phyloP scores from a whole-genome alignment of 2,888 invertebrate species.

The Venusia cambrica region DNA sequence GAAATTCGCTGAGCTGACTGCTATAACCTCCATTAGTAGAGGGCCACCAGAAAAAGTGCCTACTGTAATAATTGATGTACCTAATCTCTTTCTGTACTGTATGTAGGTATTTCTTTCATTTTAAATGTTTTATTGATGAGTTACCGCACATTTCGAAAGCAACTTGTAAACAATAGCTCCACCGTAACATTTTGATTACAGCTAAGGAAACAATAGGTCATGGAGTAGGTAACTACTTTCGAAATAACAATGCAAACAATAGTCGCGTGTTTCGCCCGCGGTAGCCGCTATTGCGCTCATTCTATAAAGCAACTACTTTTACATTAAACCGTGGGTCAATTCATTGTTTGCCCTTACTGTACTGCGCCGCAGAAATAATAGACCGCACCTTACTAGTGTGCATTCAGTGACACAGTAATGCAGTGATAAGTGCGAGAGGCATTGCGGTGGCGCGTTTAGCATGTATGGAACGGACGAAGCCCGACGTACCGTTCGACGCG shows the following conservation, averaged over 20 bases:
- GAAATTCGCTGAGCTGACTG: no score
- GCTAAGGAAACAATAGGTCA: constrained; percentile 63
- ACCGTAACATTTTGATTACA: constrained; percentile 47
- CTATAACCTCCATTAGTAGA: no score
- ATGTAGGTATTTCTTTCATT: neutral
- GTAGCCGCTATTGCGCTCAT: constrained; percentile 47
- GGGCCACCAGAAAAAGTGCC: no score
- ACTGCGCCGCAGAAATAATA: constrained; percentile 19
- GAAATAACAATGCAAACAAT: constrained; percentile 53
- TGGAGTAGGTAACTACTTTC: constrained; percentile 50
- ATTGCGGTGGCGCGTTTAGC: constrained; percentile 7
- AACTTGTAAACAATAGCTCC: constrained; percentile 39
- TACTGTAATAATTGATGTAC: no score
- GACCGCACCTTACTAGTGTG: no score
- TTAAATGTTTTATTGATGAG: constrained; percentile 20
- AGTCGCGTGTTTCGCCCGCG: constrained; percentile 40
- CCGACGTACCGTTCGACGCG: constrained; percentile 22
- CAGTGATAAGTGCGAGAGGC: constrained; percentile 11
- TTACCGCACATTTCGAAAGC: constrained; percentile 27
- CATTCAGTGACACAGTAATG: constrained; percentile 15
- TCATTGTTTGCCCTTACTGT: constrained; percentile 46
- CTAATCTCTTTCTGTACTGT: no score
- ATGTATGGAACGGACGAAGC: constrained; percentile 7
- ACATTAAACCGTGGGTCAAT: constrained; percentile 55
- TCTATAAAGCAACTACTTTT: constrained; percentile 66